Conservation (phyloP, 1,140 invertebrate species). For the Saccostrea glomerata region DNA sequence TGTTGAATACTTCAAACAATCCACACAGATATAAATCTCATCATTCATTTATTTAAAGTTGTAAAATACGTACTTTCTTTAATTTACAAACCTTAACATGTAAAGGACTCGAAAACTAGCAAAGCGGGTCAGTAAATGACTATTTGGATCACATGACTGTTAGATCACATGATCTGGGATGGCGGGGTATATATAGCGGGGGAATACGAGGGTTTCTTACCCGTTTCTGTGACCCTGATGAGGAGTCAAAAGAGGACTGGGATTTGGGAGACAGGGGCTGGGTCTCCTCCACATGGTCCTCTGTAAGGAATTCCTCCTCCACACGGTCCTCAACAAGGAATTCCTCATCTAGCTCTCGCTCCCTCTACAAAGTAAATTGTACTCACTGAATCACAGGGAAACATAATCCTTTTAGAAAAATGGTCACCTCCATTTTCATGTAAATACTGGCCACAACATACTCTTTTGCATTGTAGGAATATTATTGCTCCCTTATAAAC, state of each 20-base stretch:
- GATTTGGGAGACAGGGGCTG: neutral
- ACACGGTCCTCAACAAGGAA: neutral
- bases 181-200: too few relatives aligned
- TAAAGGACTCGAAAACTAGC: neutral
- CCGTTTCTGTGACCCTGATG: neutral
- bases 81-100: too few relatives aligned
- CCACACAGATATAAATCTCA: too few relatives aligned
- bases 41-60: too few relatives aligned
- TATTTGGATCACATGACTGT: neutral
- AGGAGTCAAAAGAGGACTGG: neutral
- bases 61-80: too few relatives aligned
- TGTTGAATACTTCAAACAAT: too few relatives aligned
- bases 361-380: neutral
- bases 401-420: too few relatives aligned
- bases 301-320: neutral
- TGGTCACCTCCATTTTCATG: neutral
- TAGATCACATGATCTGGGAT: neutral
- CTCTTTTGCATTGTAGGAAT: too few relatives aligned
- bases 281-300: neutral
- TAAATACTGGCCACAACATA: neutral
- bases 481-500: too few relatives aligned
- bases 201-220: too few relatives aligned
- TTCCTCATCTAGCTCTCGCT: neutral
- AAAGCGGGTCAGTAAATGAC: neutral
- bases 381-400: neutral